Conservation (phyloP, 30 jellyfish, hydroid and myxozoan genomes). For the Calvadosia cruxmelitensis region DNA sequence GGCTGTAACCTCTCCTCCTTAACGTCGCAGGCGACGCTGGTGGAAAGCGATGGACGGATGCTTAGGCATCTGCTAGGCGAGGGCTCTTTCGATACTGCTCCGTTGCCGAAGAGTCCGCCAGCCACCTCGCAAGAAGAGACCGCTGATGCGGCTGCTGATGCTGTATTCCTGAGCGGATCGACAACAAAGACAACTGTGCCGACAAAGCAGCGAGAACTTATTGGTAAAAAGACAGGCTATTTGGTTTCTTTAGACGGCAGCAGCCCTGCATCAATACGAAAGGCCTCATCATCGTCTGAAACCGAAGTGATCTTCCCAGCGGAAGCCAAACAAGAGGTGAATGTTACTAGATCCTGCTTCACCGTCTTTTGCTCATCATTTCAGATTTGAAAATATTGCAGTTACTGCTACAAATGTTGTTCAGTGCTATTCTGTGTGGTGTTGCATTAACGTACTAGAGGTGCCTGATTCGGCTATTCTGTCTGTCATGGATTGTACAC, state of each 20-base stretch:
- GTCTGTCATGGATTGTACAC: too few relatives aligned
- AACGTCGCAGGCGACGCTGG: conserved; percentile 92
- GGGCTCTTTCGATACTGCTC: background rate
- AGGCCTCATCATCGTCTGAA: background rate
- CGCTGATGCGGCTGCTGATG: background rate
- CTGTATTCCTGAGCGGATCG: background rate
- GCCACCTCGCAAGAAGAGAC: background rate
- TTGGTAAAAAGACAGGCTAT: background rate
- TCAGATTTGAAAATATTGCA: too few relatives aligned
- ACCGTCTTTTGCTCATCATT: too few relatives aligned
- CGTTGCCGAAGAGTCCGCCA: background rate
- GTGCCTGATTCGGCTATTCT: too few relatives aligned
- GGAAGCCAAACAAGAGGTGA: too few relatives aligned
- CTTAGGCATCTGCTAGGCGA: background rate
- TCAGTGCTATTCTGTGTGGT: too few relatives aligned
- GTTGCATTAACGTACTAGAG: too few relatives aligned
- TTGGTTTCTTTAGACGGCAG: background rate
- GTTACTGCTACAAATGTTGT: too few relatives aligned
- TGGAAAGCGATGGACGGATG: conserved; percentile 34
- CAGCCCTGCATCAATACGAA: background rate
- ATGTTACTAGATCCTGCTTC: too few relatives aligned
- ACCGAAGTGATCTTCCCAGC: background rate
- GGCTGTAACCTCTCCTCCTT: conserved; percentile 39
- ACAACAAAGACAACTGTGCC: background rate
- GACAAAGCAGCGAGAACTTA: background rate